phyloP scores from a whole-genome alignment of 37 sponge, comb jelly and placozoan genomes.

The Aphrocallistes beatrix region DNA sequence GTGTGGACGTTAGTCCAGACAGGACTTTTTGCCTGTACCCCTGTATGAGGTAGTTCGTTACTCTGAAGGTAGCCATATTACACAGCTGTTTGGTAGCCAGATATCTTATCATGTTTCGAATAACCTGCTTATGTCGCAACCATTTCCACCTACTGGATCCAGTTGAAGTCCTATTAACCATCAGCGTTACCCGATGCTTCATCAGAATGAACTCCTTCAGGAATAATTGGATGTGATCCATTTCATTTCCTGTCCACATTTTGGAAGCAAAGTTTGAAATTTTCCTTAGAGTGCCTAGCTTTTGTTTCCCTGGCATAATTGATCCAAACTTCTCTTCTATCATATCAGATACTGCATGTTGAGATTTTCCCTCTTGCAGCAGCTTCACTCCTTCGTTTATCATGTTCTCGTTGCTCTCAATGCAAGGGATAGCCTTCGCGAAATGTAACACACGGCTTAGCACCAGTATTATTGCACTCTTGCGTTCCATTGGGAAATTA shows the following conservation, averaged over 20 bases:
- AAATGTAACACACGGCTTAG: not conserved
- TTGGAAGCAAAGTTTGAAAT: not conserved
- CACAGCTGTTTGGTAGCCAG: conserved; percentile 2
- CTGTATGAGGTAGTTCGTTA: not conserved
- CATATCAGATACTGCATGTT: not conserved
- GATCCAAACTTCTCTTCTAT: not conserved
- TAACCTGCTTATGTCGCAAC: conserved; percentile 1
- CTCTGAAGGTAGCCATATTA: conserved; percentile 7
- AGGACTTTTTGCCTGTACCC: not conserved
- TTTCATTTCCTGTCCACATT: not conserved
- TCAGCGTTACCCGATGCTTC: not conserved
- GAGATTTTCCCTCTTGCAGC: not conserved
- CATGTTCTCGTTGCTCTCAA: not conserved
- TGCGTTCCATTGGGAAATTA: not conserved
- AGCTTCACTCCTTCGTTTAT: conserved; percentile 7
- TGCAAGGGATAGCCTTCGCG: not conserved
- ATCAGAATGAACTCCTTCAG: not conserved
- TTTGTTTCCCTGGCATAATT: not conserved
- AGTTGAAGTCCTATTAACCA: not conserved
- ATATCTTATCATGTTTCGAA: not conserved
- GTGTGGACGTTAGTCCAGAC: not conserved
- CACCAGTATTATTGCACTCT: not conserved
- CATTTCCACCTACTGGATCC: not conserved
- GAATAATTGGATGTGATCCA: not conserved
- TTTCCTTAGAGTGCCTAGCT: not conserved